These are phyloP conservation scores for Betta splendens DNA, from an alignment of 2,797 vertebrate species.

Conservation along the genomic window DNA sequence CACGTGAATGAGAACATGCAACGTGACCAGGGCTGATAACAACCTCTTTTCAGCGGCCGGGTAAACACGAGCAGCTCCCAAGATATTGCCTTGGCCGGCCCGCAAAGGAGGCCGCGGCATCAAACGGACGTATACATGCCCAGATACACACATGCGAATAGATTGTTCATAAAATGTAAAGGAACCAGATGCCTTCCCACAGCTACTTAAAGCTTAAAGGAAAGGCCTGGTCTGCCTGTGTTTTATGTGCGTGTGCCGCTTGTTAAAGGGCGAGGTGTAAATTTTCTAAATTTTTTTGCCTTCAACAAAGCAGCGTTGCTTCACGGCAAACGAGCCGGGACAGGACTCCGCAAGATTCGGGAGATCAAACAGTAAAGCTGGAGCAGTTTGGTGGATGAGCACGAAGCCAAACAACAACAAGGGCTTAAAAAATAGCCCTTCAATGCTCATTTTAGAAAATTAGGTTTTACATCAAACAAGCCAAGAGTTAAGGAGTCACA, in stretches of 20 bases:
- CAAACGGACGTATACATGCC: constrained; percentile 36
- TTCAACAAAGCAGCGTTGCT: constrained; percentile 33
- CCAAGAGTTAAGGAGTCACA: constrained; percentile 42
- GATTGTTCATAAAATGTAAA: constrained; percentile 36
- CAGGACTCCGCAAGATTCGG: constrained; percentile 52
- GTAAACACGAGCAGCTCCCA: constrained; percentile 74
- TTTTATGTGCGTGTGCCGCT: constrained; percentile 59
- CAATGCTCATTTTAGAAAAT: constrained; percentile 35
- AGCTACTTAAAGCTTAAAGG: constrained; percentile 38
- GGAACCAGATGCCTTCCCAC: constrained; percentile 31
- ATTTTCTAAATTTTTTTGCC: constrained; percentile 72
- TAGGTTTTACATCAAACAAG: constrained; percentile 41
- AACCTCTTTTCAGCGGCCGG: constrained; percentile 69
- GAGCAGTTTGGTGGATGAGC: constrained; percentile 25
- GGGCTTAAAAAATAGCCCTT: background rate
- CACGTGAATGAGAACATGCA: constrained; percentile 73
- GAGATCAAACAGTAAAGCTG: constrained; percentile 45
- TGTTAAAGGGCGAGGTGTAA: constrained; percentile 66
- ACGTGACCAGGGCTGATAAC: constrained; percentile 77
- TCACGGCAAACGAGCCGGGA: constrained; percentile 57
- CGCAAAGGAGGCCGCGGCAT: constrained; percentile 65
- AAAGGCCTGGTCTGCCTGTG: constrained; percentile 65
- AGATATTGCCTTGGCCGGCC: constrained; percentile 70
- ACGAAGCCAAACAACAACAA: constrained; percentile 24
- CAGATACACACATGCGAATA: constrained; percentile 13